Percentiles rank a stretch among this genome's conserved stretches.
Evolutionary conservation across 1,140 invertebrate species (phyloP).

Genomic region (Propsilocerus akamusi): DNA sequence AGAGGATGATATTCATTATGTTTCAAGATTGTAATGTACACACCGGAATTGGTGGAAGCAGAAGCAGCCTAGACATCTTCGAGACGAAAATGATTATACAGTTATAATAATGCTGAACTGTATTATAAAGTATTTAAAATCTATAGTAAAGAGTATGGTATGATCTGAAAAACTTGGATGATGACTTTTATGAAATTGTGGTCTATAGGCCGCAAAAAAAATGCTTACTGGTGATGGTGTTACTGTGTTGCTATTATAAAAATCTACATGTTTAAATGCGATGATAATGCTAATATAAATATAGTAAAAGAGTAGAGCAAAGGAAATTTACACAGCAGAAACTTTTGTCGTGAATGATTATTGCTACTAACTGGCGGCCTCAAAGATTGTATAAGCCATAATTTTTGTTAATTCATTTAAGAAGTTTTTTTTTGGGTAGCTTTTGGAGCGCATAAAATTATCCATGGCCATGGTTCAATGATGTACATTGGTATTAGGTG

Average conservation of each 20-base stretch:
- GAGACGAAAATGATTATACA: constrained; percentile 5
- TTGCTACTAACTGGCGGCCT: no score
- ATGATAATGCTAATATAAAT: neutral
- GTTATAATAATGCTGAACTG: neutral
- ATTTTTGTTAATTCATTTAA: constrained; percentile 1
- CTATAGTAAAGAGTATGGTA: neutral
- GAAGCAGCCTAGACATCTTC: neutral
- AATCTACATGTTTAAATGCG: no score
- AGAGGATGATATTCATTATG: neutral
- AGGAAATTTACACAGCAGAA: neutral
- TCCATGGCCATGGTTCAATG: neutral
- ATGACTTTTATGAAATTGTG: no score
- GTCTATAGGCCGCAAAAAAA: no score
- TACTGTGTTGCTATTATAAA: no score
- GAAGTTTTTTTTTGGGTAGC: no score
- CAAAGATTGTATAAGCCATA: neutral
- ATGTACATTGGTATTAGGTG: neutral
- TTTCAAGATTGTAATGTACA: neutral
- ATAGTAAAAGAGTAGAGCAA: neutral
- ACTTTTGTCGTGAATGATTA: neutral
- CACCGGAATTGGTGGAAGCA: neutral
- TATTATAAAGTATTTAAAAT: neutral
- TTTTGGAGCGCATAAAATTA: constrained; percentile 1
- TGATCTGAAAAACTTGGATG: no score
- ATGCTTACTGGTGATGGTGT: no score